Evolutionary conservation across 2,797 vertebrate genomes (phyloP).

Genomic region (Platalea minor): DNA sequence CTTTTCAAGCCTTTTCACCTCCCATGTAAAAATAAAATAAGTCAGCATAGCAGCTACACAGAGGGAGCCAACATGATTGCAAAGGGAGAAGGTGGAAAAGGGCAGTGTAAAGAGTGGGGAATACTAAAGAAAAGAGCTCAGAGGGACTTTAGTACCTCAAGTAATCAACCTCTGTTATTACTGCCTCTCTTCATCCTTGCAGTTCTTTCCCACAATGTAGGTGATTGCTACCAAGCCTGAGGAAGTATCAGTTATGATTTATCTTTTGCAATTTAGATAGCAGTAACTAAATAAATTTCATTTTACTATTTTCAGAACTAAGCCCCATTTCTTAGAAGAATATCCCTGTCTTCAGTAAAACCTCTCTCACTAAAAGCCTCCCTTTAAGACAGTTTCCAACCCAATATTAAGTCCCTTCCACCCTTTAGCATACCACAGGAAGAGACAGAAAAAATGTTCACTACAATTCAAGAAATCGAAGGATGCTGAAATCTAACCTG

Average conservation of each 20-base stretch:
- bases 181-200: background rate
- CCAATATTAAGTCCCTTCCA: background rate
- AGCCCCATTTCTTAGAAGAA: background rate
- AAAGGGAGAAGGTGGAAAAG: background rate
- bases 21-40: background rate
- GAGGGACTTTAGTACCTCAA: background rate
- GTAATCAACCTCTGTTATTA: background rate
- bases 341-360: background rate
- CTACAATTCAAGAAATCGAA: background rate
- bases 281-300: background rate
- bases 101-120: background rate
- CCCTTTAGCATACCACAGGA: background rate
- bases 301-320: background rate
- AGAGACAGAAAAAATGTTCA: background rate
- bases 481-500: constrained; percentile 40
- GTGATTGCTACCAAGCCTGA: background rate
- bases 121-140: background rate
- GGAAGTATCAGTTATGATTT: background rate
- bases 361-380: background rate
- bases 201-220: background rate
- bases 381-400: background rate
- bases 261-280: background rate
- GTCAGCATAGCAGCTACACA: background rate
- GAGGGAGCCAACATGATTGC: background rate
- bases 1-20: background rate